phyloP scores from a whole-genome alignment of 1,140 invertebrate species.

The Aphelenchoides avenae region DNA sequence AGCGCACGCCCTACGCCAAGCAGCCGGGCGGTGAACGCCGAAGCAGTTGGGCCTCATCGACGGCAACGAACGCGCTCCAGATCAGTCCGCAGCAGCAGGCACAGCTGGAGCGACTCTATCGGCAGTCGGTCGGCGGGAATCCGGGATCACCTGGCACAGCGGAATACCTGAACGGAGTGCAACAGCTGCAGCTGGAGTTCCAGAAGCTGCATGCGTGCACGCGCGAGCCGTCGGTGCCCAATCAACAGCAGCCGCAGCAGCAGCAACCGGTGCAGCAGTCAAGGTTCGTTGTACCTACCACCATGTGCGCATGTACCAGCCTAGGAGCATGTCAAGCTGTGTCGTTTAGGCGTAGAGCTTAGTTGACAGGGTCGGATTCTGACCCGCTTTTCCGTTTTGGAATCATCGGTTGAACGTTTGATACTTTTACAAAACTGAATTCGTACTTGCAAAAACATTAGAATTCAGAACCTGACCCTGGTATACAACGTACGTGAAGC shows the following conservation, averaged over 20 bases:
- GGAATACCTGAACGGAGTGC: slow-evolving; percentile 35
- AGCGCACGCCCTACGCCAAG: slow-evolving; percentile 40
- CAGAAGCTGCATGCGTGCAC: slow-evolving; percentile 49
- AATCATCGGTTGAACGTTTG: too few species aligned
- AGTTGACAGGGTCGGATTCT: too few species aligned
- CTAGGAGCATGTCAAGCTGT: too few species aligned
- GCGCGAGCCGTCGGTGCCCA: neutral
- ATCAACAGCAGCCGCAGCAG: slow-evolving; percentile 2
- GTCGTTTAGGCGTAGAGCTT: too few species aligned
- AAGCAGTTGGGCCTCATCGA: slow-evolving; percentile 50
- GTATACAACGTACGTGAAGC: too few species aligned
- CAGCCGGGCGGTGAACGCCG: slow-evolving; percentile 39
- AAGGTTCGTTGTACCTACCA: too few species aligned
- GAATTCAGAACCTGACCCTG: too few species aligned
- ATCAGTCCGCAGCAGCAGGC: slow-evolving; percentile 44
- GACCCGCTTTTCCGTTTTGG: too few species aligned
- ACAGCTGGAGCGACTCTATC: slow-evolving; percentile 42
- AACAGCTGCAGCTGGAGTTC: slow-evolving; percentile 55
- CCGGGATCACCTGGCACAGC: slow-evolving; percentile 5
- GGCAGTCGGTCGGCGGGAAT: slow-evolving; percentile 33
- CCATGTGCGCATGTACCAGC: too few species aligned
- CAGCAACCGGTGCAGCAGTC: too few species aligned
- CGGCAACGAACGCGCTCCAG: slow-evolving; percentile 29
- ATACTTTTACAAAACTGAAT: too few species aligned
- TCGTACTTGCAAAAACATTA: too few species aligned